Conservation (phyloP, 2,888 invertebrate genomes). For the Argynnis bischoffii region DNA sequence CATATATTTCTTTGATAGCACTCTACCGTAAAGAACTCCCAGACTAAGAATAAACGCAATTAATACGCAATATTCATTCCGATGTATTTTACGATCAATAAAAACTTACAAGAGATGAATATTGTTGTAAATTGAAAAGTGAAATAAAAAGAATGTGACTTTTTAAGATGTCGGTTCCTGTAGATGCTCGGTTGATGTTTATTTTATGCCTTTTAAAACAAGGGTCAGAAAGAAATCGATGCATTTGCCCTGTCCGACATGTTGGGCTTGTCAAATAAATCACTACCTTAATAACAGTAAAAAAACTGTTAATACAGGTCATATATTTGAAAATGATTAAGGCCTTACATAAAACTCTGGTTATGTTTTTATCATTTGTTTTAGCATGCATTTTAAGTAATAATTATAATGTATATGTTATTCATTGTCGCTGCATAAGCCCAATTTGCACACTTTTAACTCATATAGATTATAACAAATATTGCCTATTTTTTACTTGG, state of each 20-base stretch:
- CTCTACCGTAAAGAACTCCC: constrained; percentile 28
- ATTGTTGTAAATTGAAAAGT: constrained; percentile 42
- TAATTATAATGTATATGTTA: constrained; percentile 9
- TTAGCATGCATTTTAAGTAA: constrained; percentile 28
- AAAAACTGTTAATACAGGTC: constrained; percentile 62
- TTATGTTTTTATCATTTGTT: constrained; percentile 32
- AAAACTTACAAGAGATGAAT: constrained; percentile 43
- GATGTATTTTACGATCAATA: constrained; percentile 42
- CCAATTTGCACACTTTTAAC: constrained; percentile 4
- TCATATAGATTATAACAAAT: not conserved
- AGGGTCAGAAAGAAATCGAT: constrained; percentile 63
- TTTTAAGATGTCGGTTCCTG: constrained; percentile 55
- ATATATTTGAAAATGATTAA: constrained; percentile 70
- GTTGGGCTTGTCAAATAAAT: constrained; percentile 72
- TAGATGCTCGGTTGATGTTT: constrained; percentile 54
- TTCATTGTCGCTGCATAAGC: not conserved
- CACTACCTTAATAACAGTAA: constrained; percentile 71
- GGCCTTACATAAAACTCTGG: constrained; percentile 48
- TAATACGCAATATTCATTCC: constrained; percentile 43
- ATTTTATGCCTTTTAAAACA: constrained; percentile 68
- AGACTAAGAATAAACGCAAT: constrained; percentile 41
- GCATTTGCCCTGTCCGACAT: constrained; percentile 70
- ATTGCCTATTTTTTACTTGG: too few relatives aligned
- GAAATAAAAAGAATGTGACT: constrained; percentile 45
- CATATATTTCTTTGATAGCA: constrained; percentile 29